Conservation (phyloP, 1,140 invertebrate species). For the Campodea augens region DNA sequence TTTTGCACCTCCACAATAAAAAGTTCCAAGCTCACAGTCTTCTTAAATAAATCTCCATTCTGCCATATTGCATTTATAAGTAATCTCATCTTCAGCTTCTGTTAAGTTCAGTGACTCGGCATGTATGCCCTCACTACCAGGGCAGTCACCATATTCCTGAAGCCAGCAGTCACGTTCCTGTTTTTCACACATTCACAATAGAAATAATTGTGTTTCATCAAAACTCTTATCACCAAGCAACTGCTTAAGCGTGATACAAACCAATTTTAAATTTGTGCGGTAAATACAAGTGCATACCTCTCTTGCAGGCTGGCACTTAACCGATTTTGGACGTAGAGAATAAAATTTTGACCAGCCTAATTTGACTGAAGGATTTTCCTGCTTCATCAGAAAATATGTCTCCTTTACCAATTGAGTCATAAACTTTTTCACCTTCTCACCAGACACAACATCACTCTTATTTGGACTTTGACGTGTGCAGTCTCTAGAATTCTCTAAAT, state of each 20-base stretch:
- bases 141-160: neutral
- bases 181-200: neutral
- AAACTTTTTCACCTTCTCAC: neutral
- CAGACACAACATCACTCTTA: too few species aligned
- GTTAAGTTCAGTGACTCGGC: too few species aligned
- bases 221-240: neutral
- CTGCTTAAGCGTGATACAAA: neutral
- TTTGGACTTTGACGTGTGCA: neutral
- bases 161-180: neutral
- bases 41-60: neutral
- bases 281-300: neutral
- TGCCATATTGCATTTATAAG: too few species aligned
- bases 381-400: neutral
- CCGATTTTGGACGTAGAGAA: slow-evolving; percentile 1
- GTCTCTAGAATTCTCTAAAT: neutral
- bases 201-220: neutral
- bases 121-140: neutral
- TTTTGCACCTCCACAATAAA: neutral
- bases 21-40: neutral
- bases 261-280: neutral
- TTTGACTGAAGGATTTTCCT: neutral
- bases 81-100: too few species aligned
- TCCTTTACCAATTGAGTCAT: neutral
- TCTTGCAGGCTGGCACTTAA: neutral
- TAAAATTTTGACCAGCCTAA: neutral